Evolutionary conservation across 2,888 invertebrate genomes (phyloP), one percentile per base, ranked within the genome.

Genomic region (Esperia sulphurella): DNA sequence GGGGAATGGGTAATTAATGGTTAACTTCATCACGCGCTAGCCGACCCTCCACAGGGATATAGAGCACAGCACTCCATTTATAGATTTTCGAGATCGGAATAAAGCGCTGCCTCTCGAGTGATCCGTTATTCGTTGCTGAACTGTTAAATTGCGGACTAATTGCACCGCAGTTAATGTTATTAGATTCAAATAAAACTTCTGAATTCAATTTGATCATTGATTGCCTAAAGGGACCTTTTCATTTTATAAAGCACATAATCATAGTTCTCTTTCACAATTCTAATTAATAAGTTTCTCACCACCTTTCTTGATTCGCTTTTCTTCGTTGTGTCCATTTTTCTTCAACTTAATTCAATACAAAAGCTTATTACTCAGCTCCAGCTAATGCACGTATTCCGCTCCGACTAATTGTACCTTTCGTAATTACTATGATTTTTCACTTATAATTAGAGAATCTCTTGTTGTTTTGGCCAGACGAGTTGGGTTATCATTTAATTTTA

Each of bases 1-100:
- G 9, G 39, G 29, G 41, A 46, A 41, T 41, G 21, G 46, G 21
- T 46, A 46, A 46, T 46, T 46, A 46, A 46, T 41, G 41, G 41
- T 21, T 41, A 41, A 37, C 46, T 41, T 46, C 46, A 46, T 46
- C 46, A 41, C 35, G n/a, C 3, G 33, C 21, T n/a, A n/a, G 14
- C 35, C 33, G 10, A 31, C 41, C 39, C 44, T 28, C 45, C 45
- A 0, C 39, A 10, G 45, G 38, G 43, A 33, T 10, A 31, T 13
- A 6, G 2, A 8, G n/a, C 8, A n/a, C 42, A 8, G n/a, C 40
- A 21, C 21, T 41, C 33, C 40, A 9, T 41, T 45, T 46, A 46
- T 33, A 41, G 41, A 10, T 14, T 45, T 45, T 45, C 39, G 12
- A 45, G 43, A 31, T 41, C 12, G 9, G 28, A 9, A 21, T n/a